Evolutionary conservation across 2,113 vertebrate species (phyloP).

Genomic region (Muscicapa adusta): DNA sequence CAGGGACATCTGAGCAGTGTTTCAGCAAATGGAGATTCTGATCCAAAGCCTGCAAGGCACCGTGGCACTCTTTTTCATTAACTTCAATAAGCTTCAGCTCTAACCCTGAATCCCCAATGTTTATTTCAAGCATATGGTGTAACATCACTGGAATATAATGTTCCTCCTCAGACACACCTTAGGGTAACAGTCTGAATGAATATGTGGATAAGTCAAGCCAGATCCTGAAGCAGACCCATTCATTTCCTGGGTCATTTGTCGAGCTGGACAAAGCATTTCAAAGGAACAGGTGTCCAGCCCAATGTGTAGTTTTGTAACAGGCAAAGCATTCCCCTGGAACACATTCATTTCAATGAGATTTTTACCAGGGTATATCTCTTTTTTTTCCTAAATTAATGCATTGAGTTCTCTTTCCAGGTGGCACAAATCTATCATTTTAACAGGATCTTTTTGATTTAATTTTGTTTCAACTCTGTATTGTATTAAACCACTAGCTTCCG

Average conservation of each 20-base stretch:
- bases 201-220: neutral
- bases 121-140: neutral
- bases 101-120: neutral
- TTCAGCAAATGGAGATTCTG: neutral
- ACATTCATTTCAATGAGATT: neutral
- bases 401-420: neutral
- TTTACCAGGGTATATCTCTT: neutral
- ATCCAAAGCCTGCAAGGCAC: neutral
- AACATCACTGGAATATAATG: neutral
- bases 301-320: neutral
- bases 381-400: neutral
- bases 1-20: neutral
- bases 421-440: neutral
- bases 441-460: neutral
- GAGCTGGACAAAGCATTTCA: neutral
- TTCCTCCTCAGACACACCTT: neutral
- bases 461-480: neutral
- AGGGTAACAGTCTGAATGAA: neutral
- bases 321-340: neutral
- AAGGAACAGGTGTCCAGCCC: neutral
- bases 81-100: neutral
- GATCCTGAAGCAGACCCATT: neutral
- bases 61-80: neutral
- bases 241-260: neutral
- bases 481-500: neutral